A percentile compares a stretch with the other conserved stretches of the same genome.
phyloP scores from a whole-genome alignment of 2,113 vertebrate genomes.

The Miniopterus natalensis region DNA sequence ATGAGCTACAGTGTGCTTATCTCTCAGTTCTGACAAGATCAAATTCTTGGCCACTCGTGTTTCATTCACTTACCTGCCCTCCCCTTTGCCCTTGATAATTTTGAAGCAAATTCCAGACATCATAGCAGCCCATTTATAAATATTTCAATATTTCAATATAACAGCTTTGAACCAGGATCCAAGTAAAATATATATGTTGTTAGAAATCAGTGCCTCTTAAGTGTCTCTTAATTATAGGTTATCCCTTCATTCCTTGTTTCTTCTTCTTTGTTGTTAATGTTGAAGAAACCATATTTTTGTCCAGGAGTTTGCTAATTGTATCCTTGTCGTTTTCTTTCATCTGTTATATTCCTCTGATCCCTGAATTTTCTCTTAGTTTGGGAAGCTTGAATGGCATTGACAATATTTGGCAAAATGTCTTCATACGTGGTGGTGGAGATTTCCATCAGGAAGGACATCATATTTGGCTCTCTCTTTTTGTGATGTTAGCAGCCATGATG shows the following conservation, averaged over 20 bases:
- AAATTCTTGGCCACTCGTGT: not conserved
- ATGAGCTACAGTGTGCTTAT: not conserved
- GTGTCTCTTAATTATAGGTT: not conserved
- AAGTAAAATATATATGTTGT: not conserved
- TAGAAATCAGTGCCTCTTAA: not conserved
- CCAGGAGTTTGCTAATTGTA: not conserved
- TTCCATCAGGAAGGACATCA: not conserved
- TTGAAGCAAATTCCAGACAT: constrained; percentile 1
- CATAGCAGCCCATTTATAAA: not conserved
- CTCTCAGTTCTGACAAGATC: not conserved
- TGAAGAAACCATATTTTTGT: not conserved
- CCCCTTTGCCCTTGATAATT: not conserved
- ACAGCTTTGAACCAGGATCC: not conserved
- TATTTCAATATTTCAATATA: not conserved
- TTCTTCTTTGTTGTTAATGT: not conserved
- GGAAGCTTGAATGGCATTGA: not conserved
- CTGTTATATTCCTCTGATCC: not conserved
- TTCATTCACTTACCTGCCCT: not conserved
- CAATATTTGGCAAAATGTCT: not conserved
- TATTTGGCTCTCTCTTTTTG: not conserved
- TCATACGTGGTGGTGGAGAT: not conserved
- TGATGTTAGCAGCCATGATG: not conserved
- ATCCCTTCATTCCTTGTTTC: not conserved
- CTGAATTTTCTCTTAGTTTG: not conserved
- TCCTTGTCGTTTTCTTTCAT: not conserved